Evolutionary conservation across 2,113 vertebrate species (phyloP), one percentile per base, ranked within the genome.

Genomic region (Pituophis catenifer): DNA sequence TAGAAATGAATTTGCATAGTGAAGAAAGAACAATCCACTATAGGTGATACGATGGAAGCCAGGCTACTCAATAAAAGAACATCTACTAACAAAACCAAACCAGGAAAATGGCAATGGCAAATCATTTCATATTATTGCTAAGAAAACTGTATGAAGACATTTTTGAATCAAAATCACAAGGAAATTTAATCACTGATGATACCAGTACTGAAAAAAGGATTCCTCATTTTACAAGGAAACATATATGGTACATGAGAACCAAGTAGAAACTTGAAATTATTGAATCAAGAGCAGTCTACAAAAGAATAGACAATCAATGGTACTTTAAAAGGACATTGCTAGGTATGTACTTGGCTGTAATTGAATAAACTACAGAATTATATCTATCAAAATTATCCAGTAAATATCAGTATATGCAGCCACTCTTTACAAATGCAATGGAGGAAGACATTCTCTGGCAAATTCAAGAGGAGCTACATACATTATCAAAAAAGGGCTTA

Each of bases 51-150:
- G 75, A 81, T 81, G 17, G 33, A 44, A 81, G 33, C 17, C 33
- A 44, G 33, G 7, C 15, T 38, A 15, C 65, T 95, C 95, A 95
- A 94, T 95, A 96, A 94, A 65, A 91, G 86, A 85, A 33, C 23
- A 7, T 81, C 70, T n/a, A 81, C 33, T 33, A 62, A 86, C 75
- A 94, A 92, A 93, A 96, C 86, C 93, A 96, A 97, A 96, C 90
- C 93, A 95, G 96, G 95, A 96, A 96, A 96, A 94, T 2, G 6
- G 91, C 95, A 81, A 1, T 81, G 75, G 33, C 75, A 21, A 81
- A 38, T 81, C 7, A 81, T 38, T 81, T 81, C 33, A 81, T 70
- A 33, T 33, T 70, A 70, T 70, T 33, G 65, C 75, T 17, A 38
- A 81, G 8, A 38, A 81, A 38, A 38, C 17, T 38, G 2, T 81